Conservation (phyloP, 2,888 invertebrate species). For the Teinopalpus imperialis region DNA sequence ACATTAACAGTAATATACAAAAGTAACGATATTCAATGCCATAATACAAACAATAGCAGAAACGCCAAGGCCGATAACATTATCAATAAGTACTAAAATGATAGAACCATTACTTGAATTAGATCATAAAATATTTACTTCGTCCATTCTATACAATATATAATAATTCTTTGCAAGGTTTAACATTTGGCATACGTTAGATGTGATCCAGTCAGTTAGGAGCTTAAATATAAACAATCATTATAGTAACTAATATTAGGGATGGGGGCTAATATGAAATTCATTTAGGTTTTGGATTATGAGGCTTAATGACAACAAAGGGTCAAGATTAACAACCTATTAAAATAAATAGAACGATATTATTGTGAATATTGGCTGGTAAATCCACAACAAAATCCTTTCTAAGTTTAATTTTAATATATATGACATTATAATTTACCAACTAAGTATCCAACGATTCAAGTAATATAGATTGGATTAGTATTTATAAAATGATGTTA, state of each 20-base stretch:
- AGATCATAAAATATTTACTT: slow-evolving; percentile 12
- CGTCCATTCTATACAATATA: slow-evolving; percentile 13
- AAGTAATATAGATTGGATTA: too few relatives aligned
- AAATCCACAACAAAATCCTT: slow-evolving; percentile 60
- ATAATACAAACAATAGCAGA: slow-evolving; percentile 5
- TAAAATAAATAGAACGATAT: slow-evolving; percentile 37
- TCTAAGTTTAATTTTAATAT: too few relatives aligned
- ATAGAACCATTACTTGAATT: slow-evolving; percentile 7
- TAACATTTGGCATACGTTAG: slow-evolving; percentile 22
- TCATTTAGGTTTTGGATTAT: too few relatives aligned
- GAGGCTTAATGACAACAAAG: too few relatives aligned
- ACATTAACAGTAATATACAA: slow-evolving; percentile 57
- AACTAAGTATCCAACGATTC: too few relatives aligned
- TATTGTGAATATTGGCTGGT: slow-evolving; percentile 65
- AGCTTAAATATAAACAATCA: slow-evolving; percentile 23
- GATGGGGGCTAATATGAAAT: slow-evolving; percentile 33
- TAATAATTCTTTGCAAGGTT: slow-evolving; percentile 16
- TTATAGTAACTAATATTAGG: slow-evolving; percentile 17
- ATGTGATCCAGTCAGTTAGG: slow-evolving; percentile 13
- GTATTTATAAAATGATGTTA: too few relatives aligned
- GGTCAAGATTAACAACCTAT: too few relatives aligned
- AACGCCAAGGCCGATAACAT: slow-evolving; percentile 5
- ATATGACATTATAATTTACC: too few relatives aligned
- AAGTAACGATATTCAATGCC: slow-evolving; percentile 29
- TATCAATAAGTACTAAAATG: slow-evolving; percentile 1